Percentiles rank a stretch among this genome's conserved stretches.
phyloP scores from a whole-genome alignment of 2,888 invertebrate species.

The Amblyjoppa proteus region DNA sequence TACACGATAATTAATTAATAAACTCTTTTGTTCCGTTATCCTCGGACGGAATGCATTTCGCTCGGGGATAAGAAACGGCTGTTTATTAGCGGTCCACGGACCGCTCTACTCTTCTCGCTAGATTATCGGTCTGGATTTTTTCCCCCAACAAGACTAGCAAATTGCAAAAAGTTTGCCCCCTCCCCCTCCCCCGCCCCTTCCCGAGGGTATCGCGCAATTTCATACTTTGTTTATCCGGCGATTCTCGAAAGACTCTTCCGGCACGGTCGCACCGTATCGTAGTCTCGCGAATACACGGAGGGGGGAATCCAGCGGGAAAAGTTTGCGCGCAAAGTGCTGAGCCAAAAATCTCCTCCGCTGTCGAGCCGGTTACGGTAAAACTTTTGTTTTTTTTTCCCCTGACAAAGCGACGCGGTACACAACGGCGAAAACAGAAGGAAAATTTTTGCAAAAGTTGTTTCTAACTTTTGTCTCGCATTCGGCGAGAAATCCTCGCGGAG shows the following conservation, averaged over 20 bases:
- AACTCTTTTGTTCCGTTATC: background rate
- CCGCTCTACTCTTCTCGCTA: background rate
- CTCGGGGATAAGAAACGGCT: background rate
- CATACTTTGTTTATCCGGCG: background rate
- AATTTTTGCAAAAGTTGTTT: background rate
- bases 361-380: too few species aligned
- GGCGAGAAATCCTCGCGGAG: background rate
- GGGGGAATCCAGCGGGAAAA: constrained; percentile 53
- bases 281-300: background rate
- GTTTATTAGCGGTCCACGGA: background rate
- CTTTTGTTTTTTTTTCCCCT: too few species aligned
- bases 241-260: background rate
- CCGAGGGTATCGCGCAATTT: background rate
- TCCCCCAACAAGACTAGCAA: background rate
- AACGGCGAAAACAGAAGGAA: background rate
- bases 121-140: background rate
- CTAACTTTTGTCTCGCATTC: background rate
- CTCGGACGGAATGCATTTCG: background rate
- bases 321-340: constrained; percentile 66
- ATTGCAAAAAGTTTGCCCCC: background rate
- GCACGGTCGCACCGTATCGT: background rate
- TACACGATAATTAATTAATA: constrained; percentile 41
- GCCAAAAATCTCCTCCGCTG: constrained; percentile 1
- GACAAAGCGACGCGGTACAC: too few species aligned
- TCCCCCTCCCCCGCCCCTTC: background rate